Evolutionary conservation across 2,888 invertebrate genomes (phyloP), one percentile per base, ranked within the genome.

Genomic region (Charanyca ferruginea): DNA sequence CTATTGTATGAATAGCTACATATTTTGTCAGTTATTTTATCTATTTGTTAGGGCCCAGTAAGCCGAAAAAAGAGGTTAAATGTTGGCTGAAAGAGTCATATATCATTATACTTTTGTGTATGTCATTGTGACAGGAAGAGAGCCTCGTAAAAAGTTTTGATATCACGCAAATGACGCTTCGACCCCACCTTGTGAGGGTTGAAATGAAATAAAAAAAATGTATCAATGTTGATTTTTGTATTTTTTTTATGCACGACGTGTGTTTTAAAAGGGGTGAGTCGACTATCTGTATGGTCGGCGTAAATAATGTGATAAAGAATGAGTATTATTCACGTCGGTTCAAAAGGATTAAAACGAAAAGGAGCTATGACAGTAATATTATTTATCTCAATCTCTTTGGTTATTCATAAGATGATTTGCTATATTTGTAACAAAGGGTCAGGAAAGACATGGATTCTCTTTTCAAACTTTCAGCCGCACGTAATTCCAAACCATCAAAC

Each of bases 111-210:
- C 73, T 81, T 83, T 80, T 77, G 76, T 78, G 74, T 60, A 51
- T 75, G 83, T 73, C 83, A 79, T 62, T 78, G 68, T 59, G 82
- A 78, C 77, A 66, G 60, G 72, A 77, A 76, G 66, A 66, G 69
- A 66, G 49, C 63, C 66, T 65, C 75, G 76, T 83, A 83, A 75
- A 80, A 86, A 80, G 81, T 66, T 78, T n/a, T 66, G 66, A 60
- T 73, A 74, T 71, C 77, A 74, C 66, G 66, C 73, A 70, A 75
- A 77, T 67, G 73, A 67, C 66, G 48, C 49, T 66, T 66, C 76
- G 69, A 76, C 73, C 79, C 83, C 61, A 72, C 66, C 62, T 64
- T 47, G 16, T 16, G 73, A 83, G 83, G 84, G 84, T 81, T 65
- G 67, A 65, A 72, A 72, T 70, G 54, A 67, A 81, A 79, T 78